phyloP scores from a whole-genome alignment of 2,888 invertebrate genomes.

The Axea sp. region DNA sequence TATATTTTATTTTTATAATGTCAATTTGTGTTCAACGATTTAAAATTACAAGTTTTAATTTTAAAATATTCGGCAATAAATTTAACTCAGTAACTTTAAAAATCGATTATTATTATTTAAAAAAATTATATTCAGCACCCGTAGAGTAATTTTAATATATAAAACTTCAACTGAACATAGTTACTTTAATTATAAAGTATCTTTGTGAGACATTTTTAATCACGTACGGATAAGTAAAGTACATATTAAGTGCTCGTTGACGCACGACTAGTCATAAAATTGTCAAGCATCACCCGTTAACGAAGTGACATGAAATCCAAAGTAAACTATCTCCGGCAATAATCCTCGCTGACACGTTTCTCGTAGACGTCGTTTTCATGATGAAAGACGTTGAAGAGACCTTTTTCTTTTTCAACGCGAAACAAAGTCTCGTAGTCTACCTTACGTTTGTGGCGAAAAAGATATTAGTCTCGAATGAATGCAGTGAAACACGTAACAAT shows the following conservation, averaged over 20 bases:
- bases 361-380: slow-evolving; percentile 58
- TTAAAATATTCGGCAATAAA: too few relatives aligned
- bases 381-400: slow-evolving; percentile 57
- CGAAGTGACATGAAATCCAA: slow-evolving; percentile 63
- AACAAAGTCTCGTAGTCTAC: slow-evolving; percentile 44
- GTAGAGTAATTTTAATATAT: slow-evolving; percentile 1
- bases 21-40: too few relatives aligned
- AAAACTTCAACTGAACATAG: slow-evolving; percentile 14
- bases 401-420: slow-evolving; percentile 43
- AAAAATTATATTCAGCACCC: background rate
- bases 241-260: slow-evolving; percentile 57
- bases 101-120: slow-evolving; percentile 7
- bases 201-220: slow-evolving; percentile 51
- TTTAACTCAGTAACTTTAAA: too few relatives aligned
- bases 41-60: too few relatives aligned
- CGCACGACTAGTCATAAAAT: slow-evolving; percentile 58
- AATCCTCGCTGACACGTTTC: slow-evolving; percentile 60
- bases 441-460: slow-evolving; percentile 30
- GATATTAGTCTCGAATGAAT: slow-evolving; percentile 51
- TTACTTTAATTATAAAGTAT: slow-evolving; percentile 31
- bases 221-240: slow-evolving; percentile 51
- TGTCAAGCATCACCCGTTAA: slow-evolving; percentile 59
- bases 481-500: slow-evolving; percentile 32
- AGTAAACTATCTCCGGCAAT: slow-evolving; percentile 61
- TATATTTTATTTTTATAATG: too few relatives aligned